Evolutionary conservation across 2,888 invertebrate genomes (phyloP), one percentile per base, ranked within the genome.

Genomic region (Brachynemurus nebulosus): DNA sequence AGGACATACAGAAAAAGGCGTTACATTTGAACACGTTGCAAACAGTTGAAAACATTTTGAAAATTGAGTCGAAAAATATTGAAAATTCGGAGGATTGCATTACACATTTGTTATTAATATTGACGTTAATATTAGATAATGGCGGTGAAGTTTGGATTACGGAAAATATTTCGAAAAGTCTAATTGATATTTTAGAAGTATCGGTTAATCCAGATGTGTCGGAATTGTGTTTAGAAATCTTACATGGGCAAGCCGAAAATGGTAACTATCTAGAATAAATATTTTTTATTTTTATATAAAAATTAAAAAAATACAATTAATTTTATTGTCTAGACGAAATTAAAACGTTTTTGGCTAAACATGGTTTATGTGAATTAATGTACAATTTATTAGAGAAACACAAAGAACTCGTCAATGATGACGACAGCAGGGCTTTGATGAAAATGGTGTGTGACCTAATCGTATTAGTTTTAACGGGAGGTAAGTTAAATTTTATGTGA

Each of bases 371-470:
- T 51, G 80, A 86, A 58, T 68, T 84, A 40, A 72, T 91, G 20
- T 78, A 85, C 55, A 68, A 73, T 40, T 69, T 88, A 12, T 67
- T 90, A 25, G 83, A 86, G 58, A 76, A 77, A 53, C 76, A 80
- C 55, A 78, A 71, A 59, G 70, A 65, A 53, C 66, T 57, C 45
- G 70, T 74, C 45, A 72, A 71, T 42, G 77, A 77, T 57, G 78
- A 79, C 52, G 80, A 78, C 50, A 73, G 74, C 14, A 65, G 77
- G 52, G 74, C 79, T 2, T 69, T 84, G 4, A 72, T 86, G 63
- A 89, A 88, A 65, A 72, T 84, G 59, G 86, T 89, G 17, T 89
- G 89, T 57, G 89, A 91, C 62, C 71, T 91, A 25, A 76, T 91
- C 51, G 81, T 90, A 21, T 72, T 86, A 42, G 79, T 91, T 46